Evolutionary conservation across 1,140 invertebrate species (phyloP), one percentile per base, ranked within the genome.

Genomic region (Halotydeus destructor): DNA sequence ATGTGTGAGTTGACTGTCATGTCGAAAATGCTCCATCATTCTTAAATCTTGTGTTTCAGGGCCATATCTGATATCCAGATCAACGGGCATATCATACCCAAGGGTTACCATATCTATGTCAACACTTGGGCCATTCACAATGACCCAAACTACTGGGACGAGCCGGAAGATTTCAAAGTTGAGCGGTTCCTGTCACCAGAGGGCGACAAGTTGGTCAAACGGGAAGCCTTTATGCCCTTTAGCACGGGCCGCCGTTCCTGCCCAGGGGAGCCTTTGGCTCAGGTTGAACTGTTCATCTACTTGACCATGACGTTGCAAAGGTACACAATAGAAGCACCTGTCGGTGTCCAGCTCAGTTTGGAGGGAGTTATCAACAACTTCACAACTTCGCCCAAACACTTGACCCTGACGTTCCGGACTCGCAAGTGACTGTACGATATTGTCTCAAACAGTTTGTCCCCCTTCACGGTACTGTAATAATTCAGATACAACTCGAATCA

Each of bases 211-310:
- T 28, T 54, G 6, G 30, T 41, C 2, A 48, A 52, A 35, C 32
- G 40, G 12, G 44, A 53, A n/a, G 18, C 41, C 25, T 46, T 52
- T 8, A 52, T 59, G 23, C 57, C 58, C 18, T 59, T 58, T 24
- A 25, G 22, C 8, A 16, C 6, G 4, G 37, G 37, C 9, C 80
- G 76, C 51, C 75, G 76, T 54, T 69, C 76, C 30, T 91, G 84
- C 52, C 74, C 85, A 54, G 84, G 84, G 9, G 80, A 86, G 60
- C 62, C 71, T 16, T 55, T 88, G 37, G 81, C 80, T 1, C 74
- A 72, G 50, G 74, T 77, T 44, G 85, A 85, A 51, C 65, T 89
- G 12, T 88, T 88, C 50, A 54, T 86, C 14, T 80, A 85, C 52
- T 75, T 72, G 3, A 69, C 78, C 3, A 67, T 71, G 0, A 57